phyloP scores from a whole-genome alignment of 2,797 vertebrate genomes.

The Anabacerthia variegaticeps region DNA sequence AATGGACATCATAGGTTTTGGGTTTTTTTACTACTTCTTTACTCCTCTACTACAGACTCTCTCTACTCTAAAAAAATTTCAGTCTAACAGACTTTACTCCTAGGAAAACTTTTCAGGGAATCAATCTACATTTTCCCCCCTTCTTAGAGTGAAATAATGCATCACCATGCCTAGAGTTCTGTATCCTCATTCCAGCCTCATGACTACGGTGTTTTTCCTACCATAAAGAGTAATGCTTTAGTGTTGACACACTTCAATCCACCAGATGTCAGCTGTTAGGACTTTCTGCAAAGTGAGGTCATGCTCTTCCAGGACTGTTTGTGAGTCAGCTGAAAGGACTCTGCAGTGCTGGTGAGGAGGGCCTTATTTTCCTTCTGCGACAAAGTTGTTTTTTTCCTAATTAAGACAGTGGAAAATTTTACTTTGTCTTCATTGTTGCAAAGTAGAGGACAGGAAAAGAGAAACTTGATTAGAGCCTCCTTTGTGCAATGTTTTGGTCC shows the following conservation, averaged over 20 bases:
- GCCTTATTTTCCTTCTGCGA: background rate
- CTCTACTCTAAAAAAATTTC: background rate
- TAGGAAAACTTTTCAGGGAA: background rate
- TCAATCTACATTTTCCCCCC: background rate
- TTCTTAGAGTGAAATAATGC: background rate
- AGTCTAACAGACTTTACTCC: background rate
- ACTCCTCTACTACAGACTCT: background rate
- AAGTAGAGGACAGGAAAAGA: background rate
- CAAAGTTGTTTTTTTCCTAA: conserved; percentile 5
- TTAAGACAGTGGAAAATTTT: conserved; percentile 22
- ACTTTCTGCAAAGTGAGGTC: conserved; percentile 14
- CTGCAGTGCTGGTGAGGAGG: background rate
- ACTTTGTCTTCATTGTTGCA: conserved; percentile 1
- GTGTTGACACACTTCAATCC: conserved; percentile 24
- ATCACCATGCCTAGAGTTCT: background rate
- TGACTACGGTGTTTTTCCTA: background rate
- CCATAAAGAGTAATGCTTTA: background rate
- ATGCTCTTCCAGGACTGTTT: background rate
- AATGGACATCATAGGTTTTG: background rate
- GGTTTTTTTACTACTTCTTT: background rate
- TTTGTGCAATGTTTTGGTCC: background rate
- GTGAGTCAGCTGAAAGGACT: conserved; percentile 20
- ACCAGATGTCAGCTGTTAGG: conserved; percentile 9
- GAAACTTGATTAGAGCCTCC: conserved; percentile 8
- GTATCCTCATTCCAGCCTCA: background rate